Evolutionary conservation across 2,888 invertebrate genomes (phyloP).

Genomic region (Archaeoteleia sp.): DNA sequence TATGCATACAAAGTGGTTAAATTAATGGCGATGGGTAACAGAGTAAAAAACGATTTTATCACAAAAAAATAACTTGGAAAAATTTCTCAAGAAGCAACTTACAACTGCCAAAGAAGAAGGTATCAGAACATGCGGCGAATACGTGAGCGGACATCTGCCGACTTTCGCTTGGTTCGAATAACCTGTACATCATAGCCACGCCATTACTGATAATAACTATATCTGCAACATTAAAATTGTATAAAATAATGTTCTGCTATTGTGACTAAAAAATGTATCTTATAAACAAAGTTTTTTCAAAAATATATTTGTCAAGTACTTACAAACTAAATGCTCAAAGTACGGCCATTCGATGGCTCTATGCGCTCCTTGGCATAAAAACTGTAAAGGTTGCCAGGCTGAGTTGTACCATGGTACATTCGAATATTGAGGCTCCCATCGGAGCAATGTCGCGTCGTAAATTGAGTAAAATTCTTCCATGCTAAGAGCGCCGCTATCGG

Average conservation of each 20-base stretch:
- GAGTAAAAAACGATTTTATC: no score
- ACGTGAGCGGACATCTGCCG: conserved; percentile 80
- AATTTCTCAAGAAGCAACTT: conserved; percentile 69
- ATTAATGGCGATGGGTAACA: no score
- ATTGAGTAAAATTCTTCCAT: conserved; percentile 84
- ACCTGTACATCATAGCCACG: conserved; percentile 83
- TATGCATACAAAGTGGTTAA: no score
- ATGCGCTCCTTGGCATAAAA: conserved; percentile 79
- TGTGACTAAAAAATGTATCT: background rate
- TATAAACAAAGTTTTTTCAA: conserved; percentile 4
- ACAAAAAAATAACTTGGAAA: background rate
- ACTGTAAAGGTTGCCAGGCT: conserved; percentile 79
- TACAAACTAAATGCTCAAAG: conserved; percentile 84
- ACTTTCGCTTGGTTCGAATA: conserved; percentile 79
- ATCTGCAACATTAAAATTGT: conserved; percentile 12
- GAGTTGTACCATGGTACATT: conserved; percentile 85
- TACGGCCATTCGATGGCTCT: conserved; percentile 82
- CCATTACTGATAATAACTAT: conserved; percentile 82
- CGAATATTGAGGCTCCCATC: conserved; percentile 84
- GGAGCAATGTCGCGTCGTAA: conserved; percentile 83
- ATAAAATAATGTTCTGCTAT: background rate
- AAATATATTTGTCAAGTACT: conserved; percentile 69
- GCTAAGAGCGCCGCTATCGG: conserved; percentile 80
- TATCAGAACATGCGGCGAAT: conserved; percentile 86
- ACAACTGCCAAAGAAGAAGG: conserved; percentile 83